Percentiles rank a stretch among this genome's conserved stretches.
Conservation (phyloP, 1,140 invertebrate species). For the Drosophila sp. region DNA sequence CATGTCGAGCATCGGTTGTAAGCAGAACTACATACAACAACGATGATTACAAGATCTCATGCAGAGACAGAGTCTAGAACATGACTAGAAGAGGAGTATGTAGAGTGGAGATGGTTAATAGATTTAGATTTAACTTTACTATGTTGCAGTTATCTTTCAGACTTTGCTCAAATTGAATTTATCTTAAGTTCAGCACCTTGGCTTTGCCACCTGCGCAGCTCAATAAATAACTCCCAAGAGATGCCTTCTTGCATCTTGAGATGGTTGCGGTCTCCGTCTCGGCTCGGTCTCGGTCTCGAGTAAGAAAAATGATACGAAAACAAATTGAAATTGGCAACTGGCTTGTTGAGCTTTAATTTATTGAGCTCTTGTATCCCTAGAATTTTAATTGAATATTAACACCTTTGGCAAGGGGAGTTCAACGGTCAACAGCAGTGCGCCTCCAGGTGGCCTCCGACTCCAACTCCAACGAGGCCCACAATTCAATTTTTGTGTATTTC, state of each 20-base stretch:
- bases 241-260: not conserved
- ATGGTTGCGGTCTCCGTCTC: not conserved
- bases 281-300: not conserved
- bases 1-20: slow-evolving; percentile 58
- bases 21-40: slow-evolving; percentile 71
- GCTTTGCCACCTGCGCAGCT: slow-evolving; percentile 65
- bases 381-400: slow-evolving; percentile 81
- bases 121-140: not conserved
- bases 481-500: slow-evolving; percentile 79
- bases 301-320: slow-evolving; percentile 71
- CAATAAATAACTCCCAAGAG: slow-evolving; percentile 59
- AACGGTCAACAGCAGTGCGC: slow-evolving; percentile 66
- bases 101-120: not conserved
- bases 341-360: slow-evolving; percentile 77
- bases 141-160: not conserved
- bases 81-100: not conserved
- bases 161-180: slow-evolving; percentile 3
- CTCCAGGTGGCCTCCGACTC: slow-evolving; percentile 31
- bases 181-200: slow-evolving; percentile 18
- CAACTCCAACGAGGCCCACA: slow-evolving; percentile 31
- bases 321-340: slow-evolving; percentile 77
- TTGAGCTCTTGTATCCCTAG: slow-evolving; percentile 61
- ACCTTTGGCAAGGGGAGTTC: slow-evolving; percentile 62
- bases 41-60: slow-evolving; percentile 45
- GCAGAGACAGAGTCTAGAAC: not conserved